Percentiles rank a stretch among this genome's conserved stretches.
phyloP scores from a whole-genome alignment of 2,888 invertebrate species.

The Merodon equestris region DNA sequence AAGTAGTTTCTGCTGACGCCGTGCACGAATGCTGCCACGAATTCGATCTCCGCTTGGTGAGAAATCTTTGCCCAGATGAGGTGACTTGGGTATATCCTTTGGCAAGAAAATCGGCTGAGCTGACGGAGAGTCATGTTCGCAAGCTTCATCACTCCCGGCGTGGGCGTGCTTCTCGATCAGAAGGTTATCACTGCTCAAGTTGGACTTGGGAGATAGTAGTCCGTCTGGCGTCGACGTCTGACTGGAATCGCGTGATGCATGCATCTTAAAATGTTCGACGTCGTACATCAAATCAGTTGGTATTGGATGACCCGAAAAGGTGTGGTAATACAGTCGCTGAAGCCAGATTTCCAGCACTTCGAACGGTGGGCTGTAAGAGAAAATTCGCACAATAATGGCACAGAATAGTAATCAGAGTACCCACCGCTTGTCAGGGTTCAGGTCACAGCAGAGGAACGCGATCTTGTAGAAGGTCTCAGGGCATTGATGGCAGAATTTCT shows the following conservation, averaged over 20 bases:
- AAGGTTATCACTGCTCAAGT: constrained; percentile 77
- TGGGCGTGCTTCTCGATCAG: constrained; percentile 69
- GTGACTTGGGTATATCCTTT: constrained; percentile 78
- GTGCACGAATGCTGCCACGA: constrained; percentile 78
- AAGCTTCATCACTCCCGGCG: constrained; percentile 12
- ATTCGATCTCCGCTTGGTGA: constrained; percentile 78
- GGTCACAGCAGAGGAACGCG: constrained; percentile 93
- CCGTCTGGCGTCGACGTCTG: constrained; percentile 77
- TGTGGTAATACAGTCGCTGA: constrained; percentile 87
- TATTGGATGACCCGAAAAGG: constrained; percentile 83
- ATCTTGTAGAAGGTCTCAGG: constrained; percentile 93
- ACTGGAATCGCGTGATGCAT: constrained; percentile 76
- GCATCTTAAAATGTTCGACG: constrained; percentile 85
- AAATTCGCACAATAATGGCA: no score
- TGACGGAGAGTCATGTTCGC: constrained; percentile 1
- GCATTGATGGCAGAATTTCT: constrained; percentile 90
- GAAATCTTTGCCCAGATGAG: constrained; percentile 78
- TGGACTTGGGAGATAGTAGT: constrained; percentile 76
- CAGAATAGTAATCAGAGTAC: constrained; percentile 4
- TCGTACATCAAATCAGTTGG: constrained; percentile 86
- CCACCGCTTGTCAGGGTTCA: constrained; percentile 93
- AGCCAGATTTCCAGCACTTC: constrained; percentile 94
- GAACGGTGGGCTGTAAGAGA: constrained; percentile 88
- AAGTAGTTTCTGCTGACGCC: constrained; percentile 73
- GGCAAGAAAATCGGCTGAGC: constrained; percentile 68